Evolutionary conservation across 1,140 invertebrate genomes (phyloP).

Genomic region (Drosophila ambigua): DNA sequence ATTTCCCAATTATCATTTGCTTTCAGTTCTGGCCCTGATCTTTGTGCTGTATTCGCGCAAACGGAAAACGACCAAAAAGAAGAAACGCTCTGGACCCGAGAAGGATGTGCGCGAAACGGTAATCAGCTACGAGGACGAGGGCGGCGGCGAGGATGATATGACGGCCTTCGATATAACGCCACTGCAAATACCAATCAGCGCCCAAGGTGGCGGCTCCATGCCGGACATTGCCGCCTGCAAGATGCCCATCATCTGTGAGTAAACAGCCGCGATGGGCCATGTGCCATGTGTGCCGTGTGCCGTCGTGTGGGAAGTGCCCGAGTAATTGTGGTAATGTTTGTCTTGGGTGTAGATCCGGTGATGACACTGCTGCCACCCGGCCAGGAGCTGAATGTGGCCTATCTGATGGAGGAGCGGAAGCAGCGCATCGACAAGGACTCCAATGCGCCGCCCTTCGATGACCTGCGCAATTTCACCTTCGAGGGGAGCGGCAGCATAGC

Average conservation of each 20-base stretch:
- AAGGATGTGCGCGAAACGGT: constrained; percentile 99
- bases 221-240: constrained; percentile 91
- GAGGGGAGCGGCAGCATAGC: constrained; percentile 98
- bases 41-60: constrained; percentile 97
- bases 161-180: constrained; percentile 99
- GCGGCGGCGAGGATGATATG: constrained; percentile 98
- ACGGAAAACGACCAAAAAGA: constrained; percentile 91
- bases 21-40: constrained; percentile 94
- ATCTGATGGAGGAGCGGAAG: constrained; percentile 98
- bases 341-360: constrained; percentile 85
- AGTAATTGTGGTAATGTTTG: constrained; percentile 35
- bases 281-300: neutral
- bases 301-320: neutral
- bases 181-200: constrained; percentile 96
- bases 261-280: constrained; percentile 19
- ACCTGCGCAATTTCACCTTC: constrained; percentile 98
- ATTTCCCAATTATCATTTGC: neutral
- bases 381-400: constrained; percentile 95
- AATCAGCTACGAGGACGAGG: constrained; percentile 99
- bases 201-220: constrained; percentile 86
- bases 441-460: constrained; percentile 97
- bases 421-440: constrained; percentile 97
- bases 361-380: constrained; percentile 85
- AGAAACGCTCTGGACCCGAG: constrained; percentile 98
- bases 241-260: constrained; percentile 90